phyloP scores from a whole-genome alignment of 2,113 vertebrate genomes.

The Piaya cayana region DNA sequence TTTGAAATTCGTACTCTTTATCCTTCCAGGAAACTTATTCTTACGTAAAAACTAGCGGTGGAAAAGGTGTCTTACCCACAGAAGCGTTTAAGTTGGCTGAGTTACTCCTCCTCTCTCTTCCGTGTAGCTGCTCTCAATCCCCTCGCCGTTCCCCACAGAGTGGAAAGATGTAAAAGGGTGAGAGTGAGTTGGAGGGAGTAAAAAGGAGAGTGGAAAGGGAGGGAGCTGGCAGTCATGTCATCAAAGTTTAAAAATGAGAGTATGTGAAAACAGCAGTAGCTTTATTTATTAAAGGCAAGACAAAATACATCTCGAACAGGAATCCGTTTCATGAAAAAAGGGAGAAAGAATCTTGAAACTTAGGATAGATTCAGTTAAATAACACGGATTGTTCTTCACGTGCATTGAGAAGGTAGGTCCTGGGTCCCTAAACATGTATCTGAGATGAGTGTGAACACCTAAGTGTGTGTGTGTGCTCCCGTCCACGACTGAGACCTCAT shows the following conservation, averaged over 20 bases:
- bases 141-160: too few relatives aligned
- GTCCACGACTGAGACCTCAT: background rate
- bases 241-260: background rate
- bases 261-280: background rate
- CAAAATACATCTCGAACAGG: background rate
- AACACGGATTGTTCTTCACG: background rate
- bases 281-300: background rate
- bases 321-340: background rate
- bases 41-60: background rate
- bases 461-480: background rate
- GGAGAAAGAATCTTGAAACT: background rate
- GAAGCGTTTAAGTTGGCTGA: background rate
- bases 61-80: background rate
- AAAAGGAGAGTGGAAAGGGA: background rate
- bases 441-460: background rate
- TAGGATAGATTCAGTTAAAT: background rate
- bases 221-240: background rate
- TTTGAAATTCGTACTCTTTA: background rate
- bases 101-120: background rate
- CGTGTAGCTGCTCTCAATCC: background rate
- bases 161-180: background rate
- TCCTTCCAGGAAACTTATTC: background rate
- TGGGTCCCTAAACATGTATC: background rate
- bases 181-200: background rate
- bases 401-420: background rate